These are phyloP conservation scores for Drosophila lini DNA, from an alignment of 1,140 invertebrate genomes.

Conservation along the genomic window DNA sequence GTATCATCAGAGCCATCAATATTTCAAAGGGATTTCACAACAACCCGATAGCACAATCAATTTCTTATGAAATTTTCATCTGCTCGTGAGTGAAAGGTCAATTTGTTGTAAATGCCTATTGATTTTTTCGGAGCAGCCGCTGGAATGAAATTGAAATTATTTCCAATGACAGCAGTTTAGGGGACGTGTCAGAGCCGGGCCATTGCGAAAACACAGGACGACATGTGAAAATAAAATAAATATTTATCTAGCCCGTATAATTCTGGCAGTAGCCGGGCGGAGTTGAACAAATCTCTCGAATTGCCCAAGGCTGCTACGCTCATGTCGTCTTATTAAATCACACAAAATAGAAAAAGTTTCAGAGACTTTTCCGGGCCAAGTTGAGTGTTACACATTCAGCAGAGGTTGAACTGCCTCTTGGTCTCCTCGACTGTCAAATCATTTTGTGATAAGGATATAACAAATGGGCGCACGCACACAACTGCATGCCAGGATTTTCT, in stretches of 20 bases:
- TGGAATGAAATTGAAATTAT: slow-evolving; percentile 74
- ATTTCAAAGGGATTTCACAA: slow-evolving; percentile 45
- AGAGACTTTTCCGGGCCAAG: slow-evolving; percentile 3
- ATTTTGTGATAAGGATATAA: slow-evolving; percentile 76
- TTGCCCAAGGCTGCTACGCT: slow-evolving; percentile 30
- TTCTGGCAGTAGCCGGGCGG: slow-evolving; percentile 20
- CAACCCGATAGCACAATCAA: slow-evolving; percentile 27
- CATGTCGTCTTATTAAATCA: slow-evolving; percentile 62
- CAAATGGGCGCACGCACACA: slow-evolving; percentile 50
- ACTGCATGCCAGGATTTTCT: slow-evolving; percentile 41
- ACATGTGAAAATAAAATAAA: slow-evolving; percentile 66
- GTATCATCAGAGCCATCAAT: slow-evolving; percentile 23
- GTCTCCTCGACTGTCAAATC: slow-evolving; percentile 74
- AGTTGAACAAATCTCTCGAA: slow-evolving; percentile 62
- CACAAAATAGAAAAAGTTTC: slow-evolving; percentile 35
- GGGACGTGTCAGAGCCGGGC: slow-evolving; percentile 58
- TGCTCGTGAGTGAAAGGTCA: slow-evolving; percentile 40
- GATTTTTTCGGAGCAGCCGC: slow-evolving; percentile 32
- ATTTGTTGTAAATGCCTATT: slow-evolving; percentile 64
- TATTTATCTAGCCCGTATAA: slow-evolving; percentile 63
- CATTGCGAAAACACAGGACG: background rate
- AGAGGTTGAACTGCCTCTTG: slow-evolving; percentile 65
- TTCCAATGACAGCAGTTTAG: slow-evolving; percentile 68
- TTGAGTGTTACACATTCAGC: slow-evolving; percentile 23
- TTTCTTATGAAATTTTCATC: slow-evolving; percentile 51